Evolutionary conservation across 2,888 invertebrate genomes (phyloP).

Genomic region (Petrolisthes manimaculis): DNA sequence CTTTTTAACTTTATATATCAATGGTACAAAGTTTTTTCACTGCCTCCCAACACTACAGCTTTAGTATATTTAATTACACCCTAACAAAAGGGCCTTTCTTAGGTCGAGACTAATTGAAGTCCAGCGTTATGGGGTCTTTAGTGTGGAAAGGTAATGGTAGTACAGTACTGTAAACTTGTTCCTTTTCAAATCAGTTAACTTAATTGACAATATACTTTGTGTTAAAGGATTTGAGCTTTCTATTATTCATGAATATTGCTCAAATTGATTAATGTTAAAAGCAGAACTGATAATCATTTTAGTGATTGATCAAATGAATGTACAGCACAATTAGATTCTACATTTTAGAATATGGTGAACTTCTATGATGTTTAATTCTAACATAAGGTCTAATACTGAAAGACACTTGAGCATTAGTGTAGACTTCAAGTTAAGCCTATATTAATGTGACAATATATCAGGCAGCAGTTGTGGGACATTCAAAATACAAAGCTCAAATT

Average conservation of each 20-base stretch:
- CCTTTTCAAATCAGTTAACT: conserved; percentile 7
- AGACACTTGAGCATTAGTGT: no score
- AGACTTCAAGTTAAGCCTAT: background rate
- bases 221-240: conserved; percentile 40
- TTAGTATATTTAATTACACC: conserved; percentile 29
- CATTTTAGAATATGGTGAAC: no score
- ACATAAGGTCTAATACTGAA: no score
- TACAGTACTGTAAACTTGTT: conserved; percentile 6
- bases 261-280: conserved; percentile 8
- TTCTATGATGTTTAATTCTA: no score
- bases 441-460: background rate
- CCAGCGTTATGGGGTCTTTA: conserved; percentile 54
- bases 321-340: no score
- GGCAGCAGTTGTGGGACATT: conserved; percentile 32
- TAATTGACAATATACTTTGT: conserved; percentile 23
- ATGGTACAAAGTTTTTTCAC: background rate
- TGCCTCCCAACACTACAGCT: background rate
- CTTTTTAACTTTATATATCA: background rate
- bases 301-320: no score
- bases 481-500: conserved; percentile 42
- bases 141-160: conserved; percentile 43
- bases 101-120: conserved; percentile 58
- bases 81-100: conserved; percentile 53
- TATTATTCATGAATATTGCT: conserved; percentile 36
- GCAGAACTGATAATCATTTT: no score